Base-by-base conservation (phyloP, 2,797 vertebrate species). In the Sebastes nivosus region DNA sequence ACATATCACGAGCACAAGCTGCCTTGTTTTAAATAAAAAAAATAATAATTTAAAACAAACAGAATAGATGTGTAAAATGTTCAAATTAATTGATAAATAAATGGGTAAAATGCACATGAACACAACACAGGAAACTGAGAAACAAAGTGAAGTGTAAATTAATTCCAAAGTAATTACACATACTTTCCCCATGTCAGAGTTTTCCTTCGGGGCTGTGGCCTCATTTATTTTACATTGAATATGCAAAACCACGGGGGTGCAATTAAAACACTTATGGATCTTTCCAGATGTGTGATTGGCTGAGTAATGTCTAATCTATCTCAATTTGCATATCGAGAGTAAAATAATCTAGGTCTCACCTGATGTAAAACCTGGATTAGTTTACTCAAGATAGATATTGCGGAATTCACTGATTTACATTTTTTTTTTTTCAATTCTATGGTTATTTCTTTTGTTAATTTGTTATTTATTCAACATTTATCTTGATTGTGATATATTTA, bases 231-330 rank as follows among this genome's bases (percentile, higher is more conserved):
- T 32, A 38, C 22, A 34, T 50, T 69, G 14, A 61, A 60, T 69
- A 67, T 68, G 54, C 67, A 73, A 50, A 71, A 77, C 22, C 25
- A 66, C 1, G 1, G 18, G 4, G 9, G 66, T 4, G 10, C 36
- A 74, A 79, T 74, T 77, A 71, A 81, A 77, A 64, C 16, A n/a
- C 25, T 27, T 69, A 75, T 52, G 22, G 80, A 69, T 81, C 20
- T 30, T 65, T 63, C 1, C 14, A 76, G 14, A 63, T 54, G 3
- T 50, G 71, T 66, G 29, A 85, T 73, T 82, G 61, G 63, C 14
- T 73, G 34, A 76, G 59, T 14, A 29, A 73, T 32, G 60, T 65
- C 55, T 32, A 64, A 55, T 86, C 38, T 55, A 86, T 83, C 7
- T 66, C 9, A 60, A 25, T 86, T 77, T 81, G 42, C 63, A 79